A percentile compares a stretch with the other conserved stretches of the same genome.
Conservation (phyloP, 1,140 invertebrate species). For the Heliothis virescens region DNA sequence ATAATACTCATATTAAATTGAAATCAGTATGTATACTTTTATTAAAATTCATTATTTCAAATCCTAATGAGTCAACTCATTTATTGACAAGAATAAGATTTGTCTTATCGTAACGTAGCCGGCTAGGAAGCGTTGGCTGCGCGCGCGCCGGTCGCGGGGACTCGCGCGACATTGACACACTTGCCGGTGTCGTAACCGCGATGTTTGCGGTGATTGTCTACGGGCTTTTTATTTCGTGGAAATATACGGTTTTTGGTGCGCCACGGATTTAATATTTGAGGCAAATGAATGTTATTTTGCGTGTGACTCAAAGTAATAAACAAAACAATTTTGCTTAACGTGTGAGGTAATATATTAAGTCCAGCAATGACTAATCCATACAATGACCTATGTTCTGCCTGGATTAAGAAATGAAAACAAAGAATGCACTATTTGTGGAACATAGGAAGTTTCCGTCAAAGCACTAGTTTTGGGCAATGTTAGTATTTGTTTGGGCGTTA, state of each 20-base stretch:
- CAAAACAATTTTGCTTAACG: background rate
- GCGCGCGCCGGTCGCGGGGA: slow-evolving; percentile 45
- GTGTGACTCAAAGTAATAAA: background rate
- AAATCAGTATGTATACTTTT: background rate
- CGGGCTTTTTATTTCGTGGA: slow-evolving; percentile 50
- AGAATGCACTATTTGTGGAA: slow-evolving; percentile 6
- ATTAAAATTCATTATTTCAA: no score
- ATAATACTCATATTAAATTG: no score
- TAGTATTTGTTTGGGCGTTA: background rate
- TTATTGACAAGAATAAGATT: background rate
- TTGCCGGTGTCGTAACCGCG: slow-evolving; percentile 52
- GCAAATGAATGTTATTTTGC: background rate
- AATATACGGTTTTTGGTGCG: slow-evolving; percentile 35
- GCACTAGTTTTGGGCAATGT: background rate
- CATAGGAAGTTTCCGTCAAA: background rate
- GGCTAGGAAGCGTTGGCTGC: slow-evolving; percentile 38
- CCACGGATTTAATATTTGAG: slow-evolving; percentile 18
- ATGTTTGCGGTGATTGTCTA: slow-evolving; percentile 51
- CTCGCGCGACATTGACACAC: slow-evolving; percentile 53
- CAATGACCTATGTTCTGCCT: slow-evolving; percentile 6
- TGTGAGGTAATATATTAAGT: background rate
- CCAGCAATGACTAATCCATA: slow-evolving; percentile 14
- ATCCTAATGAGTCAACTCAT: background rate
- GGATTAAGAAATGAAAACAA: slow-evolving; percentile 7
- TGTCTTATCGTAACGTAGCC: background rate